These are phyloP conservation scores for Trachops cirrhosus DNA, from an alignment of 2,797 vertebrate genomes.

Conservation along the genomic window DNA sequence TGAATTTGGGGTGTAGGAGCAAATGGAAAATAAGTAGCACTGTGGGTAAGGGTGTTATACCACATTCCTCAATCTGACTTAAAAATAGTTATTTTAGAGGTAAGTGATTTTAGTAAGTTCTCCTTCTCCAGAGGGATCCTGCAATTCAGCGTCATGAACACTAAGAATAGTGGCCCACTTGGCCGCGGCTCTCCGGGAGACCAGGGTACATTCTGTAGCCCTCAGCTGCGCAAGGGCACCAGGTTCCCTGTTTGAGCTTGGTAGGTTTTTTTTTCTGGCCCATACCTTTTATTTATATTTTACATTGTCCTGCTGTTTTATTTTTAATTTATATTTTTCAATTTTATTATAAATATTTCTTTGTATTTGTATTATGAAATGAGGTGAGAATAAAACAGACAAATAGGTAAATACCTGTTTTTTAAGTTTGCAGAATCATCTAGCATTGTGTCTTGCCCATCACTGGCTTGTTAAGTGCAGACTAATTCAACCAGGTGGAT, in stretches of 20 bases:
- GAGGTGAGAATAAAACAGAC: neutral
- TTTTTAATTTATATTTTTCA: conserved; percentile 36
- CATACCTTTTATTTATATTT: neutral
- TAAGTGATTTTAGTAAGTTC: neutral
- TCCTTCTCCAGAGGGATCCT: neutral
- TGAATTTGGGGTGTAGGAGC: neutral
- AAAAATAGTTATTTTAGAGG: conserved; percentile 12
- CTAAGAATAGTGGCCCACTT: neutral
- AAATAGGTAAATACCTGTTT: neutral
- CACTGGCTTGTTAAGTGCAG: conserved; percentile 11
- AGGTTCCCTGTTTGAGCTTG: neutral
- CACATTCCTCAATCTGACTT: neutral
- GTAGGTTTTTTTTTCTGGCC: neutral
- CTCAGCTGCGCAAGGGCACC: neutral
- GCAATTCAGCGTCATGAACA: neutral
- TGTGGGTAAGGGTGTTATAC: neutral
- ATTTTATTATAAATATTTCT: neutral
- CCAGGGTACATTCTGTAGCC: neutral
- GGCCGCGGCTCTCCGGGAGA: neutral
- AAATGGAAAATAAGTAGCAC: neutral
- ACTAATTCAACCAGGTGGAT: conserved; percentile 11
- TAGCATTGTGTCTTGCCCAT: neutral
- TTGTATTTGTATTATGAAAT: conserved; percentile 24
- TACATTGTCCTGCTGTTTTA: conserved; percentile 17
- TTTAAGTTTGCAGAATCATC: neutral